phyloP scores from a whole-genome alignment of 2,113 vertebrate species.

The Spheniscus mendiculus region DNA sequence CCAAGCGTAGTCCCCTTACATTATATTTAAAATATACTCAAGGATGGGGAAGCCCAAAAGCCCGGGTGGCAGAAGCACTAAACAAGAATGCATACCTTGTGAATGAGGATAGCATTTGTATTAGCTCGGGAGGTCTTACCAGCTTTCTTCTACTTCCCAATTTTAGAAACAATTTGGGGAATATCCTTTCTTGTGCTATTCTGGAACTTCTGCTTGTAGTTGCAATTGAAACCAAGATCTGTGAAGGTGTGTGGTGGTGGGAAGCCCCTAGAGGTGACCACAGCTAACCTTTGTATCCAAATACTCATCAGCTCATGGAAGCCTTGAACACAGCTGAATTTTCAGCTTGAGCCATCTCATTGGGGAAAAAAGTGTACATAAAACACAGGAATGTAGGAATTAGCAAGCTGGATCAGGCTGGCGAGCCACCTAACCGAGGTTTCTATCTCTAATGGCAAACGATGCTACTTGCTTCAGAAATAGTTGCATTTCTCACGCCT shows the following conservation, averaged over 20 bases:
- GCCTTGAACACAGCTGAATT: background rate
- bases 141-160: background rate
- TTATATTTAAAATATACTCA: background rate
- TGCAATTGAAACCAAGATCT: conserved; percentile 24
- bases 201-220: conserved; percentile 40
- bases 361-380: background rate
- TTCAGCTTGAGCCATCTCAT: background rate
- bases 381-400: background rate
- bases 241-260: background rate
- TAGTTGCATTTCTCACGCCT: background rate
- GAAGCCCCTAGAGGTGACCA: background rate
- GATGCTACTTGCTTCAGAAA: background rate
- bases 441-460: background rate
- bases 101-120: background rate
- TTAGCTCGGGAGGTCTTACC: background rate
- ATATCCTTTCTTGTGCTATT: background rate
- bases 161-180: conserved; percentile 4
- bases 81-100: background rate
- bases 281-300: background rate
- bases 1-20: background rate
- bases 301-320: background rate
- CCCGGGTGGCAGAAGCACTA: background rate
- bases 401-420: background rate
- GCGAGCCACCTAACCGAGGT: background rate
- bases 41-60: background rate